These are phyloP conservation scores for Chloropsis cyanopogon DNA, from an alignment of 2,113 vertebrate genomes.

Conservation along the genomic window DNA sequence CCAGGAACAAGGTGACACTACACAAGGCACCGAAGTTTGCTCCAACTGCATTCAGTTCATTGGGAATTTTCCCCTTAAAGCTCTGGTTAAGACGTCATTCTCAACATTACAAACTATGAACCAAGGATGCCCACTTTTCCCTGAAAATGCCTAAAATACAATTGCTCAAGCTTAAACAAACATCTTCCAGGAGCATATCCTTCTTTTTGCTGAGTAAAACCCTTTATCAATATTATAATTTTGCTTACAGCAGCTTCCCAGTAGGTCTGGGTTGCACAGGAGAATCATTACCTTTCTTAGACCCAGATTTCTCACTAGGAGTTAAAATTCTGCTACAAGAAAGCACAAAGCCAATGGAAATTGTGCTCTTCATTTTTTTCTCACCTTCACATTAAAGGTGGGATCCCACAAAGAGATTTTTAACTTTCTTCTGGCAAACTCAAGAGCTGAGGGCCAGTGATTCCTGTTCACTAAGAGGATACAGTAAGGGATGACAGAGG, in stretches of 20 bases:
- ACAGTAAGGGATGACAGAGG: fast-evolving
- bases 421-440: not conserved
- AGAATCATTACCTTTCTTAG: not conserved
- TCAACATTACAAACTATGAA: not conserved
- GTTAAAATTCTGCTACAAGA: not conserved
- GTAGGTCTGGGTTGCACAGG: not conserved
- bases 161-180: not conserved
- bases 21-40: fast-evolving
- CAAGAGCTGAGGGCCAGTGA: not conserved
- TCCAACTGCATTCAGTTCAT: not conserved
- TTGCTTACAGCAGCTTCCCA: not conserved
- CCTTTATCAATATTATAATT: not conserved
- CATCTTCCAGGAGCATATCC: not conserved
- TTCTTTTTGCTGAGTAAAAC: not conserved
- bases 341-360: not conserved
- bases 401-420: not conserved
- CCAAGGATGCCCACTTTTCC: not conserved
- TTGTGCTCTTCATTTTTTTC: not conserved
- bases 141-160: not conserved
- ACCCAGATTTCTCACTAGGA: not conserved
- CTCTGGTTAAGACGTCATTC: not conserved
- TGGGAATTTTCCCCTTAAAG: not conserved
- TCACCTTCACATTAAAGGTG: not conserved
- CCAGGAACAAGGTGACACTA: not conserved
- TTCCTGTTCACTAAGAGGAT: not conserved